Base-by-base conservation (phyloP, 2,888 invertebrate species). In the Prionchulus punctatus region DNA sequence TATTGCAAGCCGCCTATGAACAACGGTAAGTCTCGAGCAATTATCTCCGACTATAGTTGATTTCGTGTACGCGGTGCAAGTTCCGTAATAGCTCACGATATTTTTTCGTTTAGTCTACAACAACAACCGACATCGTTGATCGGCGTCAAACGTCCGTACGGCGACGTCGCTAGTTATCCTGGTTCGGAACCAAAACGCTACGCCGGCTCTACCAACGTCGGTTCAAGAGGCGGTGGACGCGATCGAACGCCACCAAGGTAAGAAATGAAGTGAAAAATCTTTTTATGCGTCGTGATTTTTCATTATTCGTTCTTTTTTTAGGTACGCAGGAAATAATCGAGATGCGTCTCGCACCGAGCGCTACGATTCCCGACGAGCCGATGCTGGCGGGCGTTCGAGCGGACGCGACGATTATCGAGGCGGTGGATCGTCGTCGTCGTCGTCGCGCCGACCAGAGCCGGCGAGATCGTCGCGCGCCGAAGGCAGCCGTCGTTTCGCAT, bases 401-500 rank as follows among this genome's bases (percentile, higher is more conserved):
- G n/a, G n/a, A n/a, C n/a, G n/a, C n/a, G n/a, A n/a, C n/a, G n/a
- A n/a, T n/a, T n/a, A n/a, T n/a, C n/a, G n/a, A n/a, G n/a, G n/a
- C n/a, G n/a, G n/a, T n/a, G n/a, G n/a, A n/a, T n/a, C 12, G 36
- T 7, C 7, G 36, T 18, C 36, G 36, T 36, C 18, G 18, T 18
- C 7, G 36, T 18, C 7, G 36, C 36, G 36, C 7, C 36, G 36
- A 18, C 18, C 7, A 18, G 36, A 36, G 36, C 7, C 18, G 12
- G 36, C 18, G 12, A 18, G 36, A 36, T 36, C 36, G 36, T 12
- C 36, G 36, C 36, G 36, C 36, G 36, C 36, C 36, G 18, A 36
- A 7, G 58, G 59, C 30, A 58, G 60, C 57, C 58, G 57, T 1
- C 59, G 59, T 25, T 58, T 55, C 2, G 53, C 60, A 2, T 56